Evolutionary conservation across 2,113 vertebrate genomes (phyloP).

Genomic region (Pterocles gutturalis): DNA sequence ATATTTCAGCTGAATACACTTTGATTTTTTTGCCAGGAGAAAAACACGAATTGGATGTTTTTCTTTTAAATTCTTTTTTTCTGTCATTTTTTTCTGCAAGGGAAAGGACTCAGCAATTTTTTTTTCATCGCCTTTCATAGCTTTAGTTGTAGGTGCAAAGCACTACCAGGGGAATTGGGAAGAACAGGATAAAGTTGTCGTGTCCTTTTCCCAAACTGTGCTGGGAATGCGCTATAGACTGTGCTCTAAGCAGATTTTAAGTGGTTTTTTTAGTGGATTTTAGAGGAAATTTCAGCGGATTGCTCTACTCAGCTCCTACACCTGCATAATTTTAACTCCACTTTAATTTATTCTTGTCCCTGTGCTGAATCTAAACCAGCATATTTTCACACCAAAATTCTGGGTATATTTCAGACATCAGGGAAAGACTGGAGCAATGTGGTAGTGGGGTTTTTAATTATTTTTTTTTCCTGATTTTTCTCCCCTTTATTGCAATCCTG

Average conservation of each 20-base stretch:
- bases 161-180: accelerated
- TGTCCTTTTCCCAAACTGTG: not conserved
- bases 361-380: not conserved
- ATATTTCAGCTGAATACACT: not conserved
- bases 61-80: not conserved
- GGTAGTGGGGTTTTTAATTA: accelerated
- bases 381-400: not conserved
- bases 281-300: not conserved
- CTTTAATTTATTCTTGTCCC: not conserved
- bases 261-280: not conserved
- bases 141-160: not conserved
- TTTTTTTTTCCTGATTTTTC: accelerated
- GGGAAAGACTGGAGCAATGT: not conserved
- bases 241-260: not conserved
- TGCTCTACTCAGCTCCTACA: not conserved
- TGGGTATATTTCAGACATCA: not conserved
- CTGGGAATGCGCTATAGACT: not conserved
- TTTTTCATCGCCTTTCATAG: accelerated
- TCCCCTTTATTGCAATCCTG: not conserved
- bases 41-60: not conserved
- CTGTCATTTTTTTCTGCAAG: not conserved
- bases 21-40: not conserved
- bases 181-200: not conserved
- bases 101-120: not conserved
- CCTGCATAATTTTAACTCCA: not conserved